Conservation (phyloP, 2,113 vertebrate species). For the Cheirogaleus medius region DNA sequence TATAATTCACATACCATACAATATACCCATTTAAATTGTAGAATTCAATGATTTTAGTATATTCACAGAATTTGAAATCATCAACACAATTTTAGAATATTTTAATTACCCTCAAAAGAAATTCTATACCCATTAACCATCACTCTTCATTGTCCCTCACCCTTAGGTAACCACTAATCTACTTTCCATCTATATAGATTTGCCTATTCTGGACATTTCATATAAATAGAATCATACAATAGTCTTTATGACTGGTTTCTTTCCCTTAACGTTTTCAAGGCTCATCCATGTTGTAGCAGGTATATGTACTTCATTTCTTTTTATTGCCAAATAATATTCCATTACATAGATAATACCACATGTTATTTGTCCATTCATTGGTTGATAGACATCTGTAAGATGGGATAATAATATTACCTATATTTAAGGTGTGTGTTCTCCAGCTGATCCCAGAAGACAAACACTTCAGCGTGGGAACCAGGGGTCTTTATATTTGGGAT, state of each 20-base stretch:
- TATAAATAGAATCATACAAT: neutral
- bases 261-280: neutral
- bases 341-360: neutral
- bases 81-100: neutral
- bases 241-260: neutral
- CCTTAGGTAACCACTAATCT: neutral
- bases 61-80: conserved; percentile 23
- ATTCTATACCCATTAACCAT: neutral
- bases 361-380: neutral
- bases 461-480: neutral
- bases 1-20: neutral
- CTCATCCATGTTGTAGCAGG: neutral
- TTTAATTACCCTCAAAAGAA: conserved; percentile 18
- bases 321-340: neutral
- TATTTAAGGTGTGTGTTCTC: neutral
- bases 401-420: neutral
- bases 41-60: neutral
- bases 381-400: neutral
- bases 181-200: neutral
- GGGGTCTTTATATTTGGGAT: neutral
- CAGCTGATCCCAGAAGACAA: neutral
- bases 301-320: neutral
- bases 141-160: neutral
- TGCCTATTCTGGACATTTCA: neutral
- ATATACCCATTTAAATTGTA: neutral